These are phyloP conservation scores for Neria commutata DNA, from an alignment of 2,888 invertebrate genomes.

Conservation along the genomic window DNA sequence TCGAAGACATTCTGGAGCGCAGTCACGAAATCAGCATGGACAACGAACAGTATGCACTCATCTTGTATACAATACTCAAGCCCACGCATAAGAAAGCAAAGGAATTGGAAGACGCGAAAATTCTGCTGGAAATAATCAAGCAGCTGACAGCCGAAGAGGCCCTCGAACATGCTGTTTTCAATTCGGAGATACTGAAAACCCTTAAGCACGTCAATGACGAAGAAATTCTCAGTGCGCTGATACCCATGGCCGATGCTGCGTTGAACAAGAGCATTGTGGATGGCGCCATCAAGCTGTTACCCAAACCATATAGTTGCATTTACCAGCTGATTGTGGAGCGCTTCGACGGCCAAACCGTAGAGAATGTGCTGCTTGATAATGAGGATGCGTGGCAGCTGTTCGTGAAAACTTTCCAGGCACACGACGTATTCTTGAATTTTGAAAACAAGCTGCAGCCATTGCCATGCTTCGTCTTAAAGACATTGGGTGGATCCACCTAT, in stretches of 20 bases:
- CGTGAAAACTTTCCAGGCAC: conserved; percentile 64
- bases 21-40: conserved; percentile 71
- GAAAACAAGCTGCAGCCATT: conserved; percentile 49
- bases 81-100: conserved; percentile 50
- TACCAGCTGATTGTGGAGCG: conserved; percentile 66
- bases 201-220: conserved; percentile 50
- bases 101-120: conserved; percentile 32
- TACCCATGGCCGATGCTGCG: conserved; percentile 41
- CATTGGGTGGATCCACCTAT: conserved; percentile 50
- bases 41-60: conserved; percentile 69
- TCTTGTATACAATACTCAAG: conserved; percentile 67
- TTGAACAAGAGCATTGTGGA: conserved; percentile 29
- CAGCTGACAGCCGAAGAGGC: conserved; percentile 30
- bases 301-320: conserved; percentile 65
- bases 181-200: conserved; percentile 39
- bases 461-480: conserved; percentile 49
- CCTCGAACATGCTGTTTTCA: conserved; percentile 36
- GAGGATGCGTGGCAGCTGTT: conserved; percentile 68
- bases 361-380: conserved; percentile 57
- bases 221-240: conserved; percentile 35
- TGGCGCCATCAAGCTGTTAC: conserved; percentile 47
- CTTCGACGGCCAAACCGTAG: conserved; percentile 65
- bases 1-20: conserved; percentile 51
- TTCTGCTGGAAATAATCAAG: conserved; percentile 36
- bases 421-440: conserved; percentile 55